phyloP scores from a whole-genome alignment of 2,113 vertebrate genomes.

The Phainopepla nitens region DNA sequence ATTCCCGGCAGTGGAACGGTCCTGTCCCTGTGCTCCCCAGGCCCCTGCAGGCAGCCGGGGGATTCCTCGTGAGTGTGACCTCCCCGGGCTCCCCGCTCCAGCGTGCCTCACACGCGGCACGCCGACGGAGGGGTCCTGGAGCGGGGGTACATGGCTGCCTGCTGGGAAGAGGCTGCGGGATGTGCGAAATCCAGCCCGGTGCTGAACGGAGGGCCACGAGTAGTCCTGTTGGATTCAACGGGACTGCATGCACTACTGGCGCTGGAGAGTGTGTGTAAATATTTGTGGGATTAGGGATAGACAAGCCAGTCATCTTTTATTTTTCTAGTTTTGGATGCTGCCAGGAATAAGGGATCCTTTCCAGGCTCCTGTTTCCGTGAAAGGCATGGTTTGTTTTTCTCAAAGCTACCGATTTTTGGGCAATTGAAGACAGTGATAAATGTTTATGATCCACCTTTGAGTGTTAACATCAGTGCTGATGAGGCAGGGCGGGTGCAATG shows the following conservation, averaged over 20 bases:
- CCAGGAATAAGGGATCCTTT: neutral
- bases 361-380: neutral
- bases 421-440: neutral
- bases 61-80: fast-evolving
- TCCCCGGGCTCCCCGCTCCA: fast-evolving
- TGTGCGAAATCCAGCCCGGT: fast-evolving
- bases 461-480: neutral
- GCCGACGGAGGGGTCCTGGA: fast-evolving
- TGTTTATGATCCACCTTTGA: neutral
- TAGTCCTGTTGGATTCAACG: fast-evolving
- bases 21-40: neutral
- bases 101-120: fast-evolving
- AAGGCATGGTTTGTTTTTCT: neutral
- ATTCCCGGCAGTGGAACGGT: neutral
- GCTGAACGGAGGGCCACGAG: fast-evolving
- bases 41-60: neutral
- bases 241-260: fast-evolving
- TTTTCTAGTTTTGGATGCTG: neutral
- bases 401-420: neutral
- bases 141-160: fast-evolving
- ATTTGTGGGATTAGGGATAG: neutral
- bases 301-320: neutral
- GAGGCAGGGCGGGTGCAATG: neutral
- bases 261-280: neutral
- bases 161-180: neutral